Base-by-base conservation (phyloP, 2,113 vertebrate species). In the Engraulis encrasicolus region DNA sequence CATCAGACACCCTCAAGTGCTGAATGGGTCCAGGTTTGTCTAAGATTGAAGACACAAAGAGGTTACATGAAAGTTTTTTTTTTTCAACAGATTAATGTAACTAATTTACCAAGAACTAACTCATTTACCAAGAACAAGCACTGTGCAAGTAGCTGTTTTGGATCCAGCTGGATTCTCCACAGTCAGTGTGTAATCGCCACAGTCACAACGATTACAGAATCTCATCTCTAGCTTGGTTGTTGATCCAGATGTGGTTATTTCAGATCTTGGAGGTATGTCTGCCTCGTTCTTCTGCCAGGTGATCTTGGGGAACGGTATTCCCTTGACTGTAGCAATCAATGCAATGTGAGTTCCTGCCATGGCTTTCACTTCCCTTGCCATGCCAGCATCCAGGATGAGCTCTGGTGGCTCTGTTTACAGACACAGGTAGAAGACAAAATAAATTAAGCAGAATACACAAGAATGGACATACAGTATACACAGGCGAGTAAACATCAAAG, bases 11-110 rank as follows among this genome's bases (percentile, higher is more conserved):
- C 23, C 96, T 92, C 6, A 99, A 93, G 92, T 99, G 95, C 93
- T 97, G 97, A 79, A 99, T 95, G 82, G 98, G 97, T 83, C 97
- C 98, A 88, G 98, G 98, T 91, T 99, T 99, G 92, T 99, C 98
- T 99, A 90, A 49, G 78, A 18, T 85, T n/a, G 79, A 66, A 82
- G 34, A 82, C 27, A 61, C 50, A 80, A 27, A n/a, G 87, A 90
- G 80, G 88, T 80, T 18, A 86, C 50, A 2, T 82, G 87, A 82
- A 81, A 23, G 27, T 14, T 40, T 7, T 52, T 31, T 38, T n/a
- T 20, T 78, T 9, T 9, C 14, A 79, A 45, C 27, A 5, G 1
- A 14, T 74, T 0, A 38, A 71, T 15, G 6, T 12, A 14, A 3
- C 20, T 6, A 6, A 11, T 31, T 71, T 7, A 36, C 1, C 27